Base-by-base conservation (phyloP, 2,113 vertebrate genomes). In the Crocuta crocuta region DNA sequence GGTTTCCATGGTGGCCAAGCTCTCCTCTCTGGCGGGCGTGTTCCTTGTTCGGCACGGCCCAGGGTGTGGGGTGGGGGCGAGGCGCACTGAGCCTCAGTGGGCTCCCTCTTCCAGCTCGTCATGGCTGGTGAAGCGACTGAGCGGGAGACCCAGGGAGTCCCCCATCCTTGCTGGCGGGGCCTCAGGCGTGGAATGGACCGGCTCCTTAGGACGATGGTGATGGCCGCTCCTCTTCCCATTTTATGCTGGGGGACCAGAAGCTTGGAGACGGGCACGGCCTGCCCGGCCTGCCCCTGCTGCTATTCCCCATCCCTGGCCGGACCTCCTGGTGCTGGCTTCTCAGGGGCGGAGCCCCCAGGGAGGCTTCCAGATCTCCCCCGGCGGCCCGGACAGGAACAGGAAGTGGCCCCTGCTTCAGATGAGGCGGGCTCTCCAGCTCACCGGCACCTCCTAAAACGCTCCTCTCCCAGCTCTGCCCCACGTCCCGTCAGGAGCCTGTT, bases 161-260 rank as follows among this genome's bases (percentile, higher is more conserved):
- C 74, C 96, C 8, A 28, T 11, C 33, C 71, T 13, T 1, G 4
- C 7, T 0, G 24, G 63, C 5, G 71, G 66, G 78, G 5, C 45
- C 17, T 5, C 12, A n/a, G 48, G 50, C 2, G 0, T 13, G 2
- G n/a, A 76, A 35, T 0, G 0, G 15, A 45, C 63, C 35, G 35
- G 7, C 7, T 15, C 13, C 1, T 26, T 0, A 48, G 13, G 15
- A 8, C 19, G 35, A 15, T 3, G 1, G 12, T 17, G 50, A 9
- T 1, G 17, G 19, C 4, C 2, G 5, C 66, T 43, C 16, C 2
- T 7, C 2, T 3, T 31, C 19, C 31, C 19, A 5, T 4, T 63
- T 16, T 17, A 24, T 4, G 4, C 17, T 1, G 12, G 48, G 74
- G 21, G 21, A 1, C 58, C 61, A 19, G 66, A 24, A 35, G 53